Evolutionary conservation across 2,113 vertebrate genomes (phyloP), one percentile per base, ranked within the genome.

Genomic region (Nycticryphes semicollaris): DNA sequence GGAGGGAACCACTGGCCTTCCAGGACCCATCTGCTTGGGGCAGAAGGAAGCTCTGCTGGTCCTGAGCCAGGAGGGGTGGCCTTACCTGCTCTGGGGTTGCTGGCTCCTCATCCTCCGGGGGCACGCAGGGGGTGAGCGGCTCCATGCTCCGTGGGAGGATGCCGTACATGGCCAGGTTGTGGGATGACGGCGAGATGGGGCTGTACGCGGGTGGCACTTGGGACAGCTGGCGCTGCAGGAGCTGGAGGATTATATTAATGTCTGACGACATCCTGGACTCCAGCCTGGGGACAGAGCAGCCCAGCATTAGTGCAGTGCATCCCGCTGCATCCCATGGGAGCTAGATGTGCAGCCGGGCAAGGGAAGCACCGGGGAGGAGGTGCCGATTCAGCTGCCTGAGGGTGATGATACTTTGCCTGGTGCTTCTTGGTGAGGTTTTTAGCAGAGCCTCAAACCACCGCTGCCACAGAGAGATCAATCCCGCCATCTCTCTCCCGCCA

Each of bases 211-310:
- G 98, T 3, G 98, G 98, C 70, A 99, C 98, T 48, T 98, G 99
- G 66, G 98, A 98, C 93, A 98, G 97, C 96, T 99, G 99, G 87
- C 99, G 98, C 96, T 99, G 99, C 78, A 99, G 98, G 74, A 99
- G 98, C 98, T 99, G 99, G 59, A 99, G 98, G 97, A 99, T 99
- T 95, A 98, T 97, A 27, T 96, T 98, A 95, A 99, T 99, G 79
- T 99, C 99, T 77, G 99, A 98, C 12, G 98, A 98, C 99, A 99
- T 98, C 35, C 98, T 98, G 78, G 98, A 99, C 98, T 99, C 99
- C 98, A 99, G 91, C 94, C 99, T 99, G 89, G 67, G 68, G 79
- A 97, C 53, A 96, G 84, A 97, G 79, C 54, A 74, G 75, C 82
- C 18, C 0, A 1, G 75, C 1, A 9, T 97, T 85, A 96, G 94